Conservation (phyloP, 2,888 invertebrate species). For the Furcula furcula region DNA sequence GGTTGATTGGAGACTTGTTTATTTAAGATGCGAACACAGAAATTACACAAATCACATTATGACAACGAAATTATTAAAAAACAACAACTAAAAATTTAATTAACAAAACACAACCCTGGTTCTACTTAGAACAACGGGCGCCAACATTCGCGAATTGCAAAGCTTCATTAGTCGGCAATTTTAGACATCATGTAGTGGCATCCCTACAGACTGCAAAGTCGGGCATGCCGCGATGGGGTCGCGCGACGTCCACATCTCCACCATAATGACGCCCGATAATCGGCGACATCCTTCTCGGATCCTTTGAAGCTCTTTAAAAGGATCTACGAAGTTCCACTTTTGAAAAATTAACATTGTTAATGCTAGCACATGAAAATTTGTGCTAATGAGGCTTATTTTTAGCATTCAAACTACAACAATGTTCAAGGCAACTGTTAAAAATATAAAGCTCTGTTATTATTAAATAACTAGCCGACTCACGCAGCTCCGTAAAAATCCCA, state of each 20-base stretch:
- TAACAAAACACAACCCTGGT: not conserved
- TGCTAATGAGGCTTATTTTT: too few species aligned
- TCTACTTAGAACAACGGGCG: not conserved
- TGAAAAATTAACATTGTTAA: constrained; percentile 33
- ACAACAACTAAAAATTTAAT: too few species aligned
- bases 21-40: too few species aligned
- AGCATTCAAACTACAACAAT: too few species aligned
- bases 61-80: too few species aligned
- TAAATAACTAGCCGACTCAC: too few species aligned
- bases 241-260: constrained; percentile 18
- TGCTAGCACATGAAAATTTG: too few species aligned
- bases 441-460: too few species aligned
- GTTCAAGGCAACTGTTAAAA: too few species aligned
- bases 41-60: too few species aligned
- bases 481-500: too few species aligned
- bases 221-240: constrained; percentile 4
- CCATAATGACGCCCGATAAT: constrained; percentile 62
- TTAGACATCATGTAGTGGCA: not conserved
- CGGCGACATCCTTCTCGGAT: constrained; percentile 62
- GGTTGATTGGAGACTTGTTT: too few species aligned
- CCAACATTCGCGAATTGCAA: not conserved
- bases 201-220: not conserved
- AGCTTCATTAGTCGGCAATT: not conserved
- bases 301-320: constrained; percentile 48
- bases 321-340: constrained; percentile 34